phyloP scores from a whole-genome alignment of 2,888 invertebrate species.

The Lissocephala sabroskyi region DNA sequence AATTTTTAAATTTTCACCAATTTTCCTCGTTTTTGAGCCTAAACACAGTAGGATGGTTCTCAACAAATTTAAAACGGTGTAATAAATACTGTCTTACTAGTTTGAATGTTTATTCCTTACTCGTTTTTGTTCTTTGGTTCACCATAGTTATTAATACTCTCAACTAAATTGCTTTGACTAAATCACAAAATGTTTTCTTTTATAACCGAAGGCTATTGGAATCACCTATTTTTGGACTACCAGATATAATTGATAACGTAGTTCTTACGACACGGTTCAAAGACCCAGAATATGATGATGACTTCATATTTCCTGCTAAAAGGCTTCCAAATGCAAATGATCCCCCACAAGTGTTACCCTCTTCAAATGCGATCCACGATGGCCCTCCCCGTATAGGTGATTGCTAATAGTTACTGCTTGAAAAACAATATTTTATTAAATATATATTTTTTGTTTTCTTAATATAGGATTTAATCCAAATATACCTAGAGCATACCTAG shows the following conservation, averaged over 20 bases:
- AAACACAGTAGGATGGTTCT: too few relatives aligned
- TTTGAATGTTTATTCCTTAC: too few relatives aligned
- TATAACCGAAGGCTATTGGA: constrained; percentile 73
- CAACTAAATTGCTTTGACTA: too few relatives aligned
- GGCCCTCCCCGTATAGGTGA: too few relatives aligned
- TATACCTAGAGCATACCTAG: constrained; percentile 78
- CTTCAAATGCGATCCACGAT: too few relatives aligned
- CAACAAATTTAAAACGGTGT: too few relatives aligned
- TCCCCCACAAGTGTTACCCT: constrained; percentile 84
- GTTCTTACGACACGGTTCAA: constrained; percentile 81
- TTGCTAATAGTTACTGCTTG: too few relatives aligned
- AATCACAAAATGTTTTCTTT: neutral
- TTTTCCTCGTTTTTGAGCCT: too few relatives aligned
- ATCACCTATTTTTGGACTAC: constrained; percentile 81
- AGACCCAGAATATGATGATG: constrained; percentile 84
- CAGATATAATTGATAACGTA: constrained; percentile 76
- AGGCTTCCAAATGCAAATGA: constrained; percentile 79
- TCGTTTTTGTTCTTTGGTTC: neutral
- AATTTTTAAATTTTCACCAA: too few relatives aligned
- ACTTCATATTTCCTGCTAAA: constrained; percentile 85
- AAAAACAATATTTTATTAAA: neutral
- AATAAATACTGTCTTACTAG: too few relatives aligned
- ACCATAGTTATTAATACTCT: neutral
- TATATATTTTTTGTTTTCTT: constrained; percentile 10
- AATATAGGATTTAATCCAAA: constrained; percentile 78